These are phyloP conservation scores for Etia nguti DNA, from an alignment of 2,113 vertebrate genomes.

Conservation along the genomic window DNA sequence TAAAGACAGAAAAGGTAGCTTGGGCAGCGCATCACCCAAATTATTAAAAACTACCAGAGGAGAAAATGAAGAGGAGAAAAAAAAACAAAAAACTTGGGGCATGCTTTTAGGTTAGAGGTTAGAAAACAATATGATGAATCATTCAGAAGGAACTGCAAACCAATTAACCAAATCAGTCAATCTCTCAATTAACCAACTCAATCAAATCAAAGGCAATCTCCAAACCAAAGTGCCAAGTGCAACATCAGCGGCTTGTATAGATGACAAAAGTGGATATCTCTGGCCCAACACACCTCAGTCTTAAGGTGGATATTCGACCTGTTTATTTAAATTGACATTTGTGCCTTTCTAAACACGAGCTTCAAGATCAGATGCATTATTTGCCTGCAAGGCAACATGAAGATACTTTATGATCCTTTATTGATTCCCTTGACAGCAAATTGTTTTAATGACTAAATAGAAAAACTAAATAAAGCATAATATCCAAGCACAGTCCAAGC, in stretches of 20 bases:
- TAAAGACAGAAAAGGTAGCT: background rate
- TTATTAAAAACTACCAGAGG: conserved; percentile 17
- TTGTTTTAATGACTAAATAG: background rate
- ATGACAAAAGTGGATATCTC: conserved; percentile 65
- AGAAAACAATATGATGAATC: conserved; percentile 44
- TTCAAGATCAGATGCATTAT: background rate
- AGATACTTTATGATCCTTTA: background rate
- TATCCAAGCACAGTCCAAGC: background rate
- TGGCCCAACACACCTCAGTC: conserved; percentile 10
- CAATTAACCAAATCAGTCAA: conserved; percentile 43
- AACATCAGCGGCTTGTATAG: conserved; percentile 61
- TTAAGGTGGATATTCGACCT: background rate
- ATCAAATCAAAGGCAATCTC: conserved; percentile 45
- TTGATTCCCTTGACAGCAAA: background rate
- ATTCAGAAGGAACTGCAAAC: conserved; percentile 70
- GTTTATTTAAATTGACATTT: background rate
- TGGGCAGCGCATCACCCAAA: conserved; percentile 30
- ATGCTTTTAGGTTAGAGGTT: conserved; percentile 70
- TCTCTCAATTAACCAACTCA: conserved; percentile 49
- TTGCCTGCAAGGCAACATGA: background rate
- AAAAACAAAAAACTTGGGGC: conserved; percentile 37
- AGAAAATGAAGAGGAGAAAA: background rate
- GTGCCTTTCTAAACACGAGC: background rate
- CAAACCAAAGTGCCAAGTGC: conserved; percentile 61
- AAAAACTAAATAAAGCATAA: conserved; percentile 1